These are phyloP conservation scores for Unio pictorum DNA, from an alignment of 2,888 invertebrate species.

Conservation along the genomic window DNA sequence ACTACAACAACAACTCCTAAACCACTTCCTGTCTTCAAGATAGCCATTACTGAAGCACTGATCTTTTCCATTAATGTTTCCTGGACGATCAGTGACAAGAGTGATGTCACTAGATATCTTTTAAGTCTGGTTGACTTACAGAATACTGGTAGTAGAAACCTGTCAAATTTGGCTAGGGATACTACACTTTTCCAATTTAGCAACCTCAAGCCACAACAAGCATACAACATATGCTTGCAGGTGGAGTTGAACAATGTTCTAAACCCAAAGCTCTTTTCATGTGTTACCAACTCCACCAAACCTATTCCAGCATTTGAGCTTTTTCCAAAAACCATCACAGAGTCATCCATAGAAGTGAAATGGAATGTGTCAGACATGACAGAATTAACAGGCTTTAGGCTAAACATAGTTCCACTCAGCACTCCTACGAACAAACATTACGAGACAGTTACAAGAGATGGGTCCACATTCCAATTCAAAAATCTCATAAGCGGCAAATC, in stretches of 20 bases:
- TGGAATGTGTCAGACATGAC: conserved; percentile 27
- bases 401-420: conserved; percentile 14
- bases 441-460: too few species aligned
- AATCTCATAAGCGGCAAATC: neutral
- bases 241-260: conserved; percentile 1
- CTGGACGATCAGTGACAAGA: conserved; percentile 4
- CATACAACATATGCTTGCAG: conserved; percentile 2
- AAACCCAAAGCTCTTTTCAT: neutral
- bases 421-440: neutral
- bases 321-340: conserved; percentile 1
- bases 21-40: conserved; percentile 16
- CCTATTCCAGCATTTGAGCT: conserved; percentile 21
- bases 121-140: neutral
- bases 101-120: conserved; percentile 1
- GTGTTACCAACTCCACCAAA: neutral
- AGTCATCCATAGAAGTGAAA: conserved; percentile 13
- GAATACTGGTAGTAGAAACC: too few species aligned
- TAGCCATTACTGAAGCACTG: conserved; percentile 14
- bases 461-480: too few species aligned
- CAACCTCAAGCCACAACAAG: neutral
- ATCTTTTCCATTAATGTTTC: conserved; percentile 50
- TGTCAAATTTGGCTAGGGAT: too few species aligned
- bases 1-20: conserved; percentile 18
- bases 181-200: too few species aligned
- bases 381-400: conserved; percentile 21